These are phyloP conservation scores for Coptodon rendalli DNA, from an alignment of 2,113 vertebrate species.

Conservation along the genomic window DNA sequence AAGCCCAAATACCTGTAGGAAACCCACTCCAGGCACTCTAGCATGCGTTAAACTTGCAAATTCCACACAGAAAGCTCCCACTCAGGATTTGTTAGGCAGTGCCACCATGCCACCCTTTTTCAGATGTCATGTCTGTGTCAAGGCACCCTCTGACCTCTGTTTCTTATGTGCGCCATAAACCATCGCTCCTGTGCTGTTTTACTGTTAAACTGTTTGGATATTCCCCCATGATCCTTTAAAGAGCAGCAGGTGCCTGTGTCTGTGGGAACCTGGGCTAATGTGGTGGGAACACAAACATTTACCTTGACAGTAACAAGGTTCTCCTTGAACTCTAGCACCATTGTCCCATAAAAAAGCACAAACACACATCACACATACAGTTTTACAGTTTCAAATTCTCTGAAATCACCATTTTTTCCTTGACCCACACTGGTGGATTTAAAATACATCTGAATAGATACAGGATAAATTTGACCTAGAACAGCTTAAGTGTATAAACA, in stretches of 20 bases:
- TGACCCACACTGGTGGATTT: neutral
- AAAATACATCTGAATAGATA: neutral
- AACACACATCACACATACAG: neutral
- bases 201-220: neutral
- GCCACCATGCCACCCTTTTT: neutral
- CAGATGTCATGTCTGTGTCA: neutral
- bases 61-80: neutral
- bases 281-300: neutral
- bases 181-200: neutral
- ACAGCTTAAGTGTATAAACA: neutral
- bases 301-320: neutral
- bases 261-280: neutral
- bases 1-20: neutral
- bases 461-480: accelerated
- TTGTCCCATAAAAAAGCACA: neutral
- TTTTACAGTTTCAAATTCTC: neutral
- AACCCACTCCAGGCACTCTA: neutral
- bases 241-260: neutral
- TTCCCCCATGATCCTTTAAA: neutral
- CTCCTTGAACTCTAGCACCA: neutral
- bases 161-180: neutral
- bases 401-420: neutral
- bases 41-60: accelerated
- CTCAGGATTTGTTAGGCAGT: neutral
- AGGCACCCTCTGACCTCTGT: neutral